These are phyloP conservation scores for Pogonocichla stellata DNA, from an alignment of 2,113 vertebrate genomes.

Conservation along the genomic window DNA sequence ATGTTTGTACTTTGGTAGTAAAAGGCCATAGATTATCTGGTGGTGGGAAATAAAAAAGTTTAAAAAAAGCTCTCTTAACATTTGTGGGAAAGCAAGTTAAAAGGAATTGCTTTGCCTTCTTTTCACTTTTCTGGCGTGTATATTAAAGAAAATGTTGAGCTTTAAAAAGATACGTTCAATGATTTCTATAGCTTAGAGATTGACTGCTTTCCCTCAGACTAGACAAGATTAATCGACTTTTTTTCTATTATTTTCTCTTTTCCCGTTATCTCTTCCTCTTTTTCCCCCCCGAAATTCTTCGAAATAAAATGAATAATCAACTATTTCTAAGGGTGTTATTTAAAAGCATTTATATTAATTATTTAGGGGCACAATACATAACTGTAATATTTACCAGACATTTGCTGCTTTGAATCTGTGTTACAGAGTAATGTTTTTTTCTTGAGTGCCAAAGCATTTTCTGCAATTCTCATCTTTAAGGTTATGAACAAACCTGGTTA, in stretches of 20 bases:
- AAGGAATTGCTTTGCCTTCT: not conserved
- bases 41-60: not conserved
- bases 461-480: not conserved
- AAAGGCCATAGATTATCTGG: not conserved
- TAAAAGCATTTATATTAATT: not conserved
- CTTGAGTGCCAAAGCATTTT: not conserved
- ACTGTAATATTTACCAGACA: not conserved
- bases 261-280: not conserved
- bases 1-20: not conserved
- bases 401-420: not conserved
- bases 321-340: not conserved
- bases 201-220: not conserved
- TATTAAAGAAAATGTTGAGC: not conserved
- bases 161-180: not conserved
- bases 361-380: not conserved
- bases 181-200: not conserved
- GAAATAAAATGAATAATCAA: not conserved
- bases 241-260: not conserved
- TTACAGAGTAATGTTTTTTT: not conserved
- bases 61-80: not conserved
- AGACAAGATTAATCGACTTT: not conserved
- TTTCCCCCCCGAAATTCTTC: not conserved
- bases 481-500: not conserved
- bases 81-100: not conserved
- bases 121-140: not conserved